These are phyloP conservation scores for Morus bassanus DNA, from an alignment of 2,797 vertebrate species.

Conservation along the genomic window DNA sequence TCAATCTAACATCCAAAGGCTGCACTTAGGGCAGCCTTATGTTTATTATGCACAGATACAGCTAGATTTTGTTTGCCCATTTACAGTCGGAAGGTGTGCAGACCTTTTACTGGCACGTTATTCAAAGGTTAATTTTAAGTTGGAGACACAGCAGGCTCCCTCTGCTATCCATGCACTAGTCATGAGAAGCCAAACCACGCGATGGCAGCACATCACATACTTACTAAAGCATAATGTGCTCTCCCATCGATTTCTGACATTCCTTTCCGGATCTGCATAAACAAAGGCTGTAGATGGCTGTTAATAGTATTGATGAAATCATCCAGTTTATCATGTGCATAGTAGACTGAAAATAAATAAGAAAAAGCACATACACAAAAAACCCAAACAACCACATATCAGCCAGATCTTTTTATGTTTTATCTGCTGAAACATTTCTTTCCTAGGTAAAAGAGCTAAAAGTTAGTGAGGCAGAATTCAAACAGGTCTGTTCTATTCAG, in stretches of 20 bases:
- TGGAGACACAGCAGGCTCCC: neutral
- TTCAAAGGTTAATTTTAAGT: neutral
- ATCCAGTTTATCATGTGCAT: conserved; percentile 80
- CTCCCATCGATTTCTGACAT: conserved; percentile 82
- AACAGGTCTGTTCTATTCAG: neutral
- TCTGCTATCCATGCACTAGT: neutral
- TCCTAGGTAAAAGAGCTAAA: neutral
- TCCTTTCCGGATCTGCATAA: conserved; percentile 91
- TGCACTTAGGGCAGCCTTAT: neutral
- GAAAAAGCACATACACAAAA: neutral
- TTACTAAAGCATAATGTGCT: conserved; percentile 86
- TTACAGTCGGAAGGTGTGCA: neutral
- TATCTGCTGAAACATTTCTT: neutral
- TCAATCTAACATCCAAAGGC: neutral
- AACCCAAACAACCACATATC: neutral
- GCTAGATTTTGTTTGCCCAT: neutral
- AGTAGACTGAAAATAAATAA: conserved; percentile 71
- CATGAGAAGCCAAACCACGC: neutral
- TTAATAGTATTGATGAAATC: conserved; percentile 88
- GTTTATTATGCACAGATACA: neutral
- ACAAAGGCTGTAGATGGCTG: conserved; percentile 86
- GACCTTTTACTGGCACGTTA: neutral
- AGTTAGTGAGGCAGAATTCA: neutral
- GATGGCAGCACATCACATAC: conserved; percentile 21
- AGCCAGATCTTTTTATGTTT: neutral